A percentile compares a stretch with the other conserved stretches of the same genome.
Conservation (phyloP, 1,140 invertebrate species). For the Drosophila ironensis region DNA sequence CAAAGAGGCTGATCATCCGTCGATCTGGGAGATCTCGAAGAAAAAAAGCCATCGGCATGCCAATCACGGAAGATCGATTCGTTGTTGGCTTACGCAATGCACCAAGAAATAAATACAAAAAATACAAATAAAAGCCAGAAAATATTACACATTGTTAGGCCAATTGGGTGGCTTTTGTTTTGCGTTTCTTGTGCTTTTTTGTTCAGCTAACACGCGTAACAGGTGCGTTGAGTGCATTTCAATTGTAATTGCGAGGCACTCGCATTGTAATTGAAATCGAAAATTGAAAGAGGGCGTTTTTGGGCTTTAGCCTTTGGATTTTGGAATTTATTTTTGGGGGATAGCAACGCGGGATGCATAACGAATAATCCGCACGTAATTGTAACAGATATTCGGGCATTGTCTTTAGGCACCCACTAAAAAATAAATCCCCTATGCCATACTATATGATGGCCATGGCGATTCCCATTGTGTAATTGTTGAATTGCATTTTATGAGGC, state of each 20-base stretch:
- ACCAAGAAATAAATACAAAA: neutral
- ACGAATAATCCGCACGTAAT: slow-evolving; percentile 41
- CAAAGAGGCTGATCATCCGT: neutral
- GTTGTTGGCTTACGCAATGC: slow-evolving; percentile 7
- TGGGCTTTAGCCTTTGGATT: slow-evolving; percentile 9
- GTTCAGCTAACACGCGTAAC: slow-evolving; percentile 36
- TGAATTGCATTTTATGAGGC: slow-evolving; percentile 48
- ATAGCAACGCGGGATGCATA: slow-evolving; percentile 37
- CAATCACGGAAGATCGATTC: slow-evolving; percentile 22
- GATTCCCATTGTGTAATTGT: slow-evolving; percentile 54
- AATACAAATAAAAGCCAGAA: slow-evolving; percentile 1
- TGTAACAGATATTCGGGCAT: slow-evolving; percentile 33
- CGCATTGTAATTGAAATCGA: slow-evolving; percentile 38
- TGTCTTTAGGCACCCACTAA: slow-evolving; percentile 37
- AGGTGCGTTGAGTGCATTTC: slow-evolving; percentile 57
- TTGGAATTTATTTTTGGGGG: neutral
- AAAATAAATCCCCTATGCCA: neutral
- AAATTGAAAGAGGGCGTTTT: slow-evolving; percentile 23
- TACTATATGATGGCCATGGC: slow-evolving; percentile 8
- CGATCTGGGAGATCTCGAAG: neutral
- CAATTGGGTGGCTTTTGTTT: slow-evolving; percentile 9
- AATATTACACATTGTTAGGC: slow-evolving; percentile 3
- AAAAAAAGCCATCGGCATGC: slow-evolving; percentile 1
- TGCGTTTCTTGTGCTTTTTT: neutral
- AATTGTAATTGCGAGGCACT: slow-evolving; percentile 44